These are phyloP conservation scores for Latrodectus geometricus DNA, from an alignment of 1,140 invertebrate genomes.

Conservation along the genomic window DNA sequence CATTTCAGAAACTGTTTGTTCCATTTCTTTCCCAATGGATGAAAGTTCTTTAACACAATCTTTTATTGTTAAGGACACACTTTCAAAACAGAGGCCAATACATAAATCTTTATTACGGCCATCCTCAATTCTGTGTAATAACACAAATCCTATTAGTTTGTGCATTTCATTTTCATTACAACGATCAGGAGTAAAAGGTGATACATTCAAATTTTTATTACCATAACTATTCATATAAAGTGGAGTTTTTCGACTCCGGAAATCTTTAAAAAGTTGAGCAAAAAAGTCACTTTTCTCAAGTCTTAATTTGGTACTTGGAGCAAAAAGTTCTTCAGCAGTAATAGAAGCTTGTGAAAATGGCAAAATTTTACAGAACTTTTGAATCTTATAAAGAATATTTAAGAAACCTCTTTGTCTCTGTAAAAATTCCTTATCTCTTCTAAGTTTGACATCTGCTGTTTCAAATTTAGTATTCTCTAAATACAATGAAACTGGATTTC, in stretches of 20 bases:
- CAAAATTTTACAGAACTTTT: slow-evolving; percentile 20
- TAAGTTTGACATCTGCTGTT: not conserved
- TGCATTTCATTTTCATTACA: not conserved
- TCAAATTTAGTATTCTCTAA: not conserved
- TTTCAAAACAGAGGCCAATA: slow-evolving; percentile 19
- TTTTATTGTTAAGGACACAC: not conserved
- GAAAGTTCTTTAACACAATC: slow-evolving; percentile 1
- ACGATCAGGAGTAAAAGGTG: not conserved
- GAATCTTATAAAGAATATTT: slow-evolving; percentile 7
- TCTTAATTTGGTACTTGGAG: not conserved
- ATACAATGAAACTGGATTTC: not conserved
- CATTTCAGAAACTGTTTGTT: not conserved
- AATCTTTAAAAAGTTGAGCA: slow-evolving; percentile 11
- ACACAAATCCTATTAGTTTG: slow-evolving; percentile 12
- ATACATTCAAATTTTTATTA: slow-evolving; percentile 23
- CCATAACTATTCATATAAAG: slow-evolving; percentile 15
- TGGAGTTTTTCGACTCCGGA: not conserved
- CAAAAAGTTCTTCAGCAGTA: not conserved
- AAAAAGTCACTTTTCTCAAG: slow-evolving; percentile 29
- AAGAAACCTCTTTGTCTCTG: slow-evolving; percentile 1
- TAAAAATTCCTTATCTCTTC: slow-evolving; percentile 15
- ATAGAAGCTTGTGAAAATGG: not conserved
- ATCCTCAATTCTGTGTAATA: slow-evolving; percentile 2
- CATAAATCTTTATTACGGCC: slow-evolving; percentile 13
- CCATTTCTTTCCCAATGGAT: not conserved